A percentile compares a stretch with the other conserved stretches of the same genome.
Conservation (phyloP, 2,113 vertebrate species). For the Nycticryphes semicollaris region DNA sequence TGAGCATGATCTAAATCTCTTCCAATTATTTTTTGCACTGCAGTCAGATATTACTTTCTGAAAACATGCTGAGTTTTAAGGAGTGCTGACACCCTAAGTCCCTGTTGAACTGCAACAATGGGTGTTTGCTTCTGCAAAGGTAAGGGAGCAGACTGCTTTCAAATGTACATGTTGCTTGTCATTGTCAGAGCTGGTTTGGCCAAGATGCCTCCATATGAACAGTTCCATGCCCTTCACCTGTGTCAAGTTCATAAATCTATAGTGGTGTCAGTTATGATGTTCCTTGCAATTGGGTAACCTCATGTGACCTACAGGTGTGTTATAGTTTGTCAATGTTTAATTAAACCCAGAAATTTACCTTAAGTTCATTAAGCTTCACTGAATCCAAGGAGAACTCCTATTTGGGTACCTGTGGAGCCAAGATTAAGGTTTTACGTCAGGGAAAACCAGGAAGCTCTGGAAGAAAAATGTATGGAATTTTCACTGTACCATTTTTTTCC, state of each 20-base stretch:
- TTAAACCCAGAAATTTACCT: not conserved
- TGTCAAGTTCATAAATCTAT: not conserved
- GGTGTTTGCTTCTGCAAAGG: not conserved
- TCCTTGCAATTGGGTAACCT: rapidly evolving
- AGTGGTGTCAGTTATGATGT: not conserved
- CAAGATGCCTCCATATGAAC: not conserved
- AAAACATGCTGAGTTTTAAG: not conserved
- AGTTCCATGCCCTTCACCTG: not conserved
- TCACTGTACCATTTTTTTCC: not conserved
- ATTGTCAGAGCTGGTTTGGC: not conserved
- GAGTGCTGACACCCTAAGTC: not conserved
- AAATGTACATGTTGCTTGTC: not conserved
- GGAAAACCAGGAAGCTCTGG: not conserved
- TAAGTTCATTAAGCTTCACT: not conserved
- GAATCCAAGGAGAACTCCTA: not conserved
- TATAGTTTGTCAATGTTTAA: not conserved
- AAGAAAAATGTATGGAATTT: not conserved
- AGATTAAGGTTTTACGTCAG: not conserved
- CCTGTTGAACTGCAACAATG: not conserved
- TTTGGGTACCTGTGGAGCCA: rapidly evolving
- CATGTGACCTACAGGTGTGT: rapidly evolving
- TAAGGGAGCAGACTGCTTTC: not conserved
- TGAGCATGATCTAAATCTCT: not conserved
- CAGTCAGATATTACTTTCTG: not conserved
- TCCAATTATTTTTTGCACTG: not conserved